phyloP scores from a whole-genome alignment of 2,797 vertebrate species.

The Aphelocoma californica region DNA sequence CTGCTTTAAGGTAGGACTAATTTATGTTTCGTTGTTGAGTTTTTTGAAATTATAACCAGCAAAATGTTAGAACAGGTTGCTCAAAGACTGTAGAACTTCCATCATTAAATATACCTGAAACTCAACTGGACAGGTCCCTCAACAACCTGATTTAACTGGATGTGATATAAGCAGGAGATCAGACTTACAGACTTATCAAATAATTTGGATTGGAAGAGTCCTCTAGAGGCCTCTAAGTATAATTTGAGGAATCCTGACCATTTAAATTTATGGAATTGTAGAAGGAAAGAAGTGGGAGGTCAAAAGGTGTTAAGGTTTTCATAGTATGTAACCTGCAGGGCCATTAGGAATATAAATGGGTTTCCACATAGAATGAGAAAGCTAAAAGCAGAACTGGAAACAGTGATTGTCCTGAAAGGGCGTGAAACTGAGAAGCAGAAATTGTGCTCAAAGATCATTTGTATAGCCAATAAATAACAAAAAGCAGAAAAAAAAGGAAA shows the following conservation, averaged over 20 bases:
- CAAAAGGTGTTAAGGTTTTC: neutral
- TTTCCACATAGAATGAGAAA: neutral
- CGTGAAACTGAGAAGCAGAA: neutral
- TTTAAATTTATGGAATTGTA: neutral
- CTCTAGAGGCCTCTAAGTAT: neutral
- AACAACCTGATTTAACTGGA: neutral
- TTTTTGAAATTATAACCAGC: neutral
- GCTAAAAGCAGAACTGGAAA: neutral
- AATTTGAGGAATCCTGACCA: neutral
- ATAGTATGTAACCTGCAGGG: neutral
- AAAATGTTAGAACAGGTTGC: neutral
- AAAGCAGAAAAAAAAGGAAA: neutral
- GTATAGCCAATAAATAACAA: neutral
- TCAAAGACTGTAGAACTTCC: neutral
- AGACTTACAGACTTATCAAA: neutral
- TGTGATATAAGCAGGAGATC: neutral
- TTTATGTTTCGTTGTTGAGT: neutral
- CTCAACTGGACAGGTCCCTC: neutral
- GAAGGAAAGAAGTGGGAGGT: neutral
- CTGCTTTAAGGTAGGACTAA: neutral
- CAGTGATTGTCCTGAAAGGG: neutral
- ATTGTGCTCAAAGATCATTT: neutral
- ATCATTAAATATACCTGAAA: neutral
- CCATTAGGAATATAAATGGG: neutral
- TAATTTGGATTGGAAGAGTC: neutral